Evolutionary conservation across 1,140 invertebrate species (phyloP), one percentile per base, ranked within the genome.

Genomic region (Neodiprion virginianus): DNA sequence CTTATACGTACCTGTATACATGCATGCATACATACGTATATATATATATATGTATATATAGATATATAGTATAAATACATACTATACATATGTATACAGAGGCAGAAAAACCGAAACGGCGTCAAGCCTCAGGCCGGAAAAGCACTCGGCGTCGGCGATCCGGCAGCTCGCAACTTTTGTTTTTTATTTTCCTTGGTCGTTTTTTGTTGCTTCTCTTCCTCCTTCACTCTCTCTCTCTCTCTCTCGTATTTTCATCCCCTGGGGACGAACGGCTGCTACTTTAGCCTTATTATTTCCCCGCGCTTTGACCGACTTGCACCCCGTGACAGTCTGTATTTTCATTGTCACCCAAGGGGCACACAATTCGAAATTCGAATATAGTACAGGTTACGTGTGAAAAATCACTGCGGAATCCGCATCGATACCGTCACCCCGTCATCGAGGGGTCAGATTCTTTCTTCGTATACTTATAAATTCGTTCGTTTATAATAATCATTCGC

Each of bases 81-180:
- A 50, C 49, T 50, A 71, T 50, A 71, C 61, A 50, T 50, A 71
- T 50, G 69, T 50, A 48, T 71, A 50, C 69, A 14, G 71, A 8
- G 61, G 71, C 71, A 66, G 67, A 50, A 68, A 73, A 48, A 23
- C 68, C 65, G 73, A 70, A 70, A 53, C 50, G 11, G 17, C 21
- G 5, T 11, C 69, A 72, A 71, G 28, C 61, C 67, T 75, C 61
- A 72, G 67, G 74, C 67, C 61, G 71, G 69, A 69, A 68, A 75
- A 67, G 61, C 10, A 10, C 73, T 61, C 48, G 28, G 65, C 49
- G 71, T 75, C 71, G 71, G 69, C 67, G 48, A 49, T 72, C 48
- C 67, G 73, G 67, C 49, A 72, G 69, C 74, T 72, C 73, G 67
- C 71, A 73, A 71, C 72, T 73, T 76, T 66, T 50, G 40, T 74